Conservation (phyloP, 2,888 invertebrate species). For the Noctua pronuba region DNA sequence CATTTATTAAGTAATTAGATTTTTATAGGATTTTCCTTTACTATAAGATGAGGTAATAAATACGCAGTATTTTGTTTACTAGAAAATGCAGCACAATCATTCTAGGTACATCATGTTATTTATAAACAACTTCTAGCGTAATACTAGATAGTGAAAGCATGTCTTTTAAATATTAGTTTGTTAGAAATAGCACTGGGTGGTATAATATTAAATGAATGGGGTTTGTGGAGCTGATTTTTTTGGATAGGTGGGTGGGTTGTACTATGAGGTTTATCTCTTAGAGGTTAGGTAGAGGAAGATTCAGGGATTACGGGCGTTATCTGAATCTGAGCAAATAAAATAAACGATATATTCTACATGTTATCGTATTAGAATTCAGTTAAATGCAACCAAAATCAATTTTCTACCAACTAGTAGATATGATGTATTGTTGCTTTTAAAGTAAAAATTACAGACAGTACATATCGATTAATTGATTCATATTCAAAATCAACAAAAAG, state of each 20-base stretch:
- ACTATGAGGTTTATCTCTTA: too few species aligned
- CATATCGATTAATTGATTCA: not conserved
- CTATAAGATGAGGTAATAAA: not conserved
- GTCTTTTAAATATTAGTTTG: not conserved
- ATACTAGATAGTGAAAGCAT: not conserved
- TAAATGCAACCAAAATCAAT: not conserved
- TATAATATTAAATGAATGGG: not conserved
- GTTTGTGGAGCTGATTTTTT: not conserved
- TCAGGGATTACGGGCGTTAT: not conserved
- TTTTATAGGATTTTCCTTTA: slow-evolving; percentile 28
- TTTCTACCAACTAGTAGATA: not conserved
- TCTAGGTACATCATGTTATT: not conserved
- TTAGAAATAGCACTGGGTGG: not conserved
- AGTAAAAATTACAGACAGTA: not conserved
- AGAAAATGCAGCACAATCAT: not conserved
- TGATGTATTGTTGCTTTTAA: not conserved
- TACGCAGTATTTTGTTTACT: not conserved
- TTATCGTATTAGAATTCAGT: not conserved
- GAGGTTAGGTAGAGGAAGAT: too few species aligned
- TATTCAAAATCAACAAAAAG: not conserved
- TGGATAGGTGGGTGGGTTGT: too few species aligned
- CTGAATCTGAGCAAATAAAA: not conserved
- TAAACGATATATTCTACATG: not conserved
- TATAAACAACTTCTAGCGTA: not conserved
- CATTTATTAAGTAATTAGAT: slow-evolving; percentile 25